Evolutionary conservation across 2,797 vertebrate species (phyloP), one percentile per base, ranked within the genome.

Genomic region (Todus mexicanus): DNA sequence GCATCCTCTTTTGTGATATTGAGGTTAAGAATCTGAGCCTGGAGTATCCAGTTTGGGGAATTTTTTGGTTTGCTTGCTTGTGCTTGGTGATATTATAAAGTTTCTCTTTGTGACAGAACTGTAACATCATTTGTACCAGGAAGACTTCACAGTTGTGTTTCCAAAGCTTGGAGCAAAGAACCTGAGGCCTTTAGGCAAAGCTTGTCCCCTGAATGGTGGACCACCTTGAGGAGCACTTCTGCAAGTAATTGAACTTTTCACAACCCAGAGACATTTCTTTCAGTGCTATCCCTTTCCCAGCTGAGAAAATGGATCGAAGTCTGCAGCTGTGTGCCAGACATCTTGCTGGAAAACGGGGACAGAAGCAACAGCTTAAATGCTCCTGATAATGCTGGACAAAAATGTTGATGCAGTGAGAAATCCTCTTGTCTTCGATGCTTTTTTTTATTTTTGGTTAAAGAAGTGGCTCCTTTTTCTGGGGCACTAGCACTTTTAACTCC

Each of bases 351-450:
- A 75, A 27, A 18, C 0, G 1, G 26, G 27, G 12, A 3, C 50
- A 59, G 61, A 42, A 18, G 18, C n/a, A 63, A 38, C 3, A 11
- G 11, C 27, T 43, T 14, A 59, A 35, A 6, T 1, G 8, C 29
- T 12, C 1, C 0, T 69, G 0, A 0, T 51, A 68, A 25, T 2
- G 7, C 33, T 35, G 20, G 26, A 15, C 19, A 47, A 37, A 42
- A 57, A 18, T 29, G n/a, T 35, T 23, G 9, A 15, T 33, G 23
- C n/a, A 13, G 8, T 35, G 50, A 51, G 60, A 78, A 51, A 69
- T 63, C 11, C 35, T 66, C 22, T 68, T 57, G 61, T 10, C 6
- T 33, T 26, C 23, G 47, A 47, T 23, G 47, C 21, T 37, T 48
- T 63, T 48, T 15, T 12, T 11, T 37, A 40, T 51, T 59, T 31